A percentile compares a stretch with the other conserved stretches of the same genome.
Conservation (phyloP, 1,140 invertebrate species). For the Heliothis subflexa region DNA sequence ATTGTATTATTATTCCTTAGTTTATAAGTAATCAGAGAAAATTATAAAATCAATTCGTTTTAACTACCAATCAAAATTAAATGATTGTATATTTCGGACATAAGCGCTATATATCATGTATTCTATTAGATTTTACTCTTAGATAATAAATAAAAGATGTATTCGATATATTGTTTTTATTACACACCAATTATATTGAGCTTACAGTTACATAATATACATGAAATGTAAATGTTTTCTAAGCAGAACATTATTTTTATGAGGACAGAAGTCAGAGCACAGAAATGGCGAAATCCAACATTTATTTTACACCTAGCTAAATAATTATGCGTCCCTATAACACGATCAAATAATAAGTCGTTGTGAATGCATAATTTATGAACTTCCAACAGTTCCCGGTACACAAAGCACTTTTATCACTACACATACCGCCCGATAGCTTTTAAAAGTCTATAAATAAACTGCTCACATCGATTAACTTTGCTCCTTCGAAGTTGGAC, state of each 20-base stretch:
- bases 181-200: slow-evolving; percentile 4
- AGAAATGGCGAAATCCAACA: not conserved
- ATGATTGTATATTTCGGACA: slow-evolving; percentile 82
- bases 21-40: slow-evolving; percentile 69
- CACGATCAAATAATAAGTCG: too few relatives aligned
- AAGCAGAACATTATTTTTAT: too few relatives aligned
- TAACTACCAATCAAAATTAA: slow-evolving; percentile 76
- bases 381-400: too few relatives aligned
- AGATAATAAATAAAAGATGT: slow-evolving; percentile 59
- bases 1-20: slow-evolving; percentile 70
- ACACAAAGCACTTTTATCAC: too few relatives aligned
- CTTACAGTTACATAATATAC: not conserved
- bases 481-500: too few relatives aligned
- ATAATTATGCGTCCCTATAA: too few relatives aligned
- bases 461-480: too few relatives aligned
- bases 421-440: too few relatives aligned
- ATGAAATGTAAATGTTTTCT: too few relatives aligned
- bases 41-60: slow-evolving; percentile 77
- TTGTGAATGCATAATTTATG: too few relatives aligned
- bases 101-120: slow-evolving; percentile 76
- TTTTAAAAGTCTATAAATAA: too few relatives aligned
- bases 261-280: not conserved
- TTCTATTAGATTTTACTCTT: slow-evolving; percentile 58
- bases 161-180: slow-evolving; percentile 48
- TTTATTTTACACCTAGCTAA: not conserved